These are phyloP conservation scores for Columba livia DNA, from an alignment of 2,113 vertebrate species.

Conservation along the genomic window DNA sequence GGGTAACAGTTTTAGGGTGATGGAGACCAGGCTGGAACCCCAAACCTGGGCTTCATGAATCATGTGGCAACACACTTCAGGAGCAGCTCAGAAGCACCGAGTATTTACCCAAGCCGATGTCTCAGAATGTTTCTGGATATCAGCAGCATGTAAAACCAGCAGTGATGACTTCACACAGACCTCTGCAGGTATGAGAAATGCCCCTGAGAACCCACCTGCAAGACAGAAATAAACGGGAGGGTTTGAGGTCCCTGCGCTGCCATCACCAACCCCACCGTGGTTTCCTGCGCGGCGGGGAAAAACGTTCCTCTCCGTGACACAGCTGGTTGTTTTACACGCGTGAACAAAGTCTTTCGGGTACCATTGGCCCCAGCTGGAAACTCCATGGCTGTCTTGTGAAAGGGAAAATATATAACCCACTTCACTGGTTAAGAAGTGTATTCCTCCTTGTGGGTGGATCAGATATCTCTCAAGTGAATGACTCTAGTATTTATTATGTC, in stretches of 20 bases:
- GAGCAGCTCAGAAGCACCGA: not conserved
- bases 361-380: not conserved
- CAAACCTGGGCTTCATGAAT: not conserved
- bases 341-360: not conserved
- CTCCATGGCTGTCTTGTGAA: not conserved
- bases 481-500: slow-evolving; percentile 47
- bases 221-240: not conserved
- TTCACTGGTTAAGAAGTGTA: not conserved
- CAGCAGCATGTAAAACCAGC: not conserved
- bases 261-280: not conserved
- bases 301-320: fast-evolving
- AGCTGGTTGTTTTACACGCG: not conserved
- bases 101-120: not conserved
- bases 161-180: fast-evolving
- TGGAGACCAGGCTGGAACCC: not conserved
- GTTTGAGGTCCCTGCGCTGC: not conserved
- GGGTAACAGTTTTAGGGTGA: not conserved
- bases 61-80: not conserved
- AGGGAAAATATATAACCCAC: slow-evolving; percentile 13
- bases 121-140: not conserved
- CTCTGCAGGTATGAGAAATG: fast-evolving
- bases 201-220: fast-evolving
- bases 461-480: slow-evolving; percentile 34
- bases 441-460: slow-evolving; percentile 29
- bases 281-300: not conserved